Evolutionary conservation across 2,797 vertebrate genomes (phyloP).

Genomic region (Etheostoma perlongum): DNA sequence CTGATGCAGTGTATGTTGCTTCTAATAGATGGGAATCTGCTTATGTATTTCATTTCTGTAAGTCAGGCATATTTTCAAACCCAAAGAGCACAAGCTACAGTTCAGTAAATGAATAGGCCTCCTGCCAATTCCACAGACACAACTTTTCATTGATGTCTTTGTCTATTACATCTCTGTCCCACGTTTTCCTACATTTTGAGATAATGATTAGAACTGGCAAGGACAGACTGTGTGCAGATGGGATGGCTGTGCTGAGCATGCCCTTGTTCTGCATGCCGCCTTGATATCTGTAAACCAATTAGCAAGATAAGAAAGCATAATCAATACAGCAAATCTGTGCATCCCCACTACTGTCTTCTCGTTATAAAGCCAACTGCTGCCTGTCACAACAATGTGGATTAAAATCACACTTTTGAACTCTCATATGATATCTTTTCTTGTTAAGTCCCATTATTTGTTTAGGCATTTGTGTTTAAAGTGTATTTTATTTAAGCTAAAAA

Average conservation of each 20-base stretch:
- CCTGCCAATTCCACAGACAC: conserved; percentile 24
- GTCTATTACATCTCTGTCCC: conserved; percentile 18
- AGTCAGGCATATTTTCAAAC: background rate
- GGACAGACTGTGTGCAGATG: conserved; percentile 53
- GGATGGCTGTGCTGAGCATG: conserved; percentile 41
- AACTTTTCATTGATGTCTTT: conserved; percentile 36
- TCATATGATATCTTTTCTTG: background rate
- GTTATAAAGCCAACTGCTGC: conserved; percentile 16
- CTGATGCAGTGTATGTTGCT: background rate
- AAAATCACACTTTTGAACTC: background rate
- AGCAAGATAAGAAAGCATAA: conserved; percentile 66
- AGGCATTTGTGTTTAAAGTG: background rate
- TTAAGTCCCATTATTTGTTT: background rate
- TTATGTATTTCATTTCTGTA: background rate
- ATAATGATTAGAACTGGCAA: conserved; percentile 61
- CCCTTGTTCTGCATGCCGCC: conserved; percentile 59
- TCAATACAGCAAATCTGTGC: conserved; percentile 57
- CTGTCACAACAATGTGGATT: conserved; percentile 21
- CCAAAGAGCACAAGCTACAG: conserved; percentile 2
- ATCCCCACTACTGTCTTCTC: conserved; percentile 29
- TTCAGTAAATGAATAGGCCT: conserved; percentile 23
- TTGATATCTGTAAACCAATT: conserved; percentile 71
- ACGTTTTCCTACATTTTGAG: conserved; percentile 27
- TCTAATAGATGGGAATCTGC: background rate
- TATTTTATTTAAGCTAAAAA: background rate